Evolutionary conservation across 2,113 vertebrate species (phyloP), one percentile per base, ranked within the genome.

Genomic region (Burhinus bistriatus): DNA sequence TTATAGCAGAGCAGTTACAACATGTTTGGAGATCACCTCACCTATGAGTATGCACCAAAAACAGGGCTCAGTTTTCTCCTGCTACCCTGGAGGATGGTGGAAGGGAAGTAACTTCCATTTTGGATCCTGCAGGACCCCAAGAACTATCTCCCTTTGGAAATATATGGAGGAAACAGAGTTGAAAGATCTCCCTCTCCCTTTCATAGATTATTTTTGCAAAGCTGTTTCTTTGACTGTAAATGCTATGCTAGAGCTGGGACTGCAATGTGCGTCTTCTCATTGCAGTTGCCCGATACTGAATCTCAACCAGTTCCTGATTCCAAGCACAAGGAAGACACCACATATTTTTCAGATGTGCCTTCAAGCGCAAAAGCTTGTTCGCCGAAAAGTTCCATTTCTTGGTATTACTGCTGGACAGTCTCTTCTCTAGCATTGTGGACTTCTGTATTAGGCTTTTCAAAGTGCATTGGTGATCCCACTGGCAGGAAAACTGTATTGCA

Each of bases 1-100:
- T 95, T 97, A 95, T 18, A 94, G 79, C 54, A 85, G 78, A 96
- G 83, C 54, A 93, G 92, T 91, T 91, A 65, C 62, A 94, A 93
- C 84, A 85, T 15, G 78, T 93, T 91, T 73, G 73, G 75, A 88
- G 78, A 95, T 87, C 90, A 83, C 78, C 78, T 96, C 92, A 90
- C 45, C 58, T 42, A 29, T 15, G 13, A 75, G 6, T 9, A 25
- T 29, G 19, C 62, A 87, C 87, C 87, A 89, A 80, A 91, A 83
- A 2, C 27, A 88, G 73, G 57, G 54, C 81, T 91, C 73, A 55
- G 38, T 59, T 92, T 76, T 75, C 64, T 92, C 45, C 55, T 75
- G 47, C 32, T 84, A 21, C 11, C 54, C 34, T 75, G 55, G 29
- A 75, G 32, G 36, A 90, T 71, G 23, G 45, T 44, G 13, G 30